A percentile compares a stretch with the other conserved stretches of the same genome.
Evolutionary conservation across 2,888 invertebrate genomes (phyloP).

Genomic region (Mystacides longicornis): DNA sequence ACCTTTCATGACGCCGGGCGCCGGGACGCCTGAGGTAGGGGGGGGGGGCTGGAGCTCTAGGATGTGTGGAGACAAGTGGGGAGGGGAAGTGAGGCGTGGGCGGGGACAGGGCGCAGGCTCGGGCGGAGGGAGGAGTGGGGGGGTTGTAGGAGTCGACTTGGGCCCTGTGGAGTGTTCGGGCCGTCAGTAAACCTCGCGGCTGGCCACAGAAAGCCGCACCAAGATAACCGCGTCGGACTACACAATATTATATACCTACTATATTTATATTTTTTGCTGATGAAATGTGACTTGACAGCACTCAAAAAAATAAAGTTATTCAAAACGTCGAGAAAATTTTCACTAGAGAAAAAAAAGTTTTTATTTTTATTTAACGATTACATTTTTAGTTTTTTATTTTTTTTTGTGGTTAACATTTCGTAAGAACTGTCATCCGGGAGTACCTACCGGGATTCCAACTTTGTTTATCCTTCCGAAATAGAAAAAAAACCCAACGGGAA

Average conservation of each 20-base stretch:
- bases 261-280: conserved; percentile 19
- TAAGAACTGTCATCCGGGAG: not conserved
- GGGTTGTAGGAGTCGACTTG: conserved; percentile 28
- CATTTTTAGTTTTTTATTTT: conserved; percentile 2
- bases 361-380: not conserved
- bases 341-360: not conserved
- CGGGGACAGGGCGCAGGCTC: conserved; percentile 12
- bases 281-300: conserved; percentile 24
- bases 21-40: conserved; percentile 29
- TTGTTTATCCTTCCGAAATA: too few species aligned
- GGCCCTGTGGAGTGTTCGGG: conserved; percentile 22
- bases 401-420: not conserved
- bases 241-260: not conserved
- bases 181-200: conserved; percentile 16
- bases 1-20: conserved; percentile 19
- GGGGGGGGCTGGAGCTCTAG: conserved; percentile 13
- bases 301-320: not conserved
- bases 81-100: conserved; percentile 28
- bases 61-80: conserved; percentile 33
- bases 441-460: not conserved
- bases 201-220: conserved; percentile 4
- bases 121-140: not conserved
- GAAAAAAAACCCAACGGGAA: too few species aligned
- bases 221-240: not conserved
- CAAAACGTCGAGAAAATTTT: not conserved